Base-by-base conservation (phyloP, 2,113 vertebrate species). In the Jaculus jaculus region DNA sequence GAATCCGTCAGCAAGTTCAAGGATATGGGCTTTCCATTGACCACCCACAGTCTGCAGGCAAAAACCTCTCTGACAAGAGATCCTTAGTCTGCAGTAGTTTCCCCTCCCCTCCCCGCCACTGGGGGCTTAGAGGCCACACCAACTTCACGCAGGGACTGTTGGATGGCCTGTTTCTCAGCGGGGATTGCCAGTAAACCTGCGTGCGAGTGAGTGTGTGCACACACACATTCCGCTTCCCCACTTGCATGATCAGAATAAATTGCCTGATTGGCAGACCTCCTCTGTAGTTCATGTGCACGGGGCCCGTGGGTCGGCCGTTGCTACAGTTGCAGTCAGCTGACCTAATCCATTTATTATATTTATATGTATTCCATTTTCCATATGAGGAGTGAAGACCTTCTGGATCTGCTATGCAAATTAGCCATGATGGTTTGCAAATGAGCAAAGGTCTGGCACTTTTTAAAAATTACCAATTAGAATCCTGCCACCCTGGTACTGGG, bases 271-370 rank as follows among this genome's bases (percentile, higher is more conserved):
- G 93, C 95, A 94, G 94, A 84, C 82, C 91, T 71, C 89, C 61
- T 86, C 93, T 54, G n/a, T 61, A 91, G 92, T 79, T 83, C 75
- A 18, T 34, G 90, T 81, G 51, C 39, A 5, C 66, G 1, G 63
- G 71, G 88, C 90, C 81, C 3, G 23, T 81, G 85, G 79, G 85
- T 95, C 30, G 10, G 75, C 93, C 7, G 8, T 30, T 63, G 90
- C 83, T 84, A 71, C 82, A 47, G 87, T 84, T 68, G 86, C 71
- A 90, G 58, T 94, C 95, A 96, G 92, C 93, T 96, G 94, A 96
- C 93, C 95, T 95, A 90, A 96, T 95, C 94, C 95, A 95, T 95
- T 97, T 95, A 93, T 96, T 93, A 96, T 96, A 96, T 95, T 96
- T 95, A 95, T 72, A 94, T 24, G 66, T 20, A 95, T 94, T 97